These are phyloP conservation scores for Caenorhabditis wallacei DNA, from an alignment of 2,888 invertebrate species.

Conservation along the genomic window DNA sequence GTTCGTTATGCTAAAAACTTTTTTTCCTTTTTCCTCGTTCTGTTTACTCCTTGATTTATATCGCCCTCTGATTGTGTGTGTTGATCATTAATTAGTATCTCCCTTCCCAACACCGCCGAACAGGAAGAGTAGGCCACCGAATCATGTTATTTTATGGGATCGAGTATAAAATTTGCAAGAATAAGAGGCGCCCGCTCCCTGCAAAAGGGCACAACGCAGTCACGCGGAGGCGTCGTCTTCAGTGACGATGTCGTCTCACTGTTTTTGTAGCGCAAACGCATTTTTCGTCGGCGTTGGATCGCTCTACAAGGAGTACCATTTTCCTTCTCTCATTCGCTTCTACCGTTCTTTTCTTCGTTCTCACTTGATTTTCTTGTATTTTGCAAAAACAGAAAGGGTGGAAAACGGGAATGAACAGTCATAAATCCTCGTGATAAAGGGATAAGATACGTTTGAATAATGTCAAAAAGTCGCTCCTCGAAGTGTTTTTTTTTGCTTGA, in stretches of 20 bases:
- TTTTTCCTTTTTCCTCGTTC: not conserved
- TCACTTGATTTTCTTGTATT: slow-evolving; percentile 24
- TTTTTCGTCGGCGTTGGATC: slow-evolving; percentile 6
- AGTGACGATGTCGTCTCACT: slow-evolving; percentile 6
- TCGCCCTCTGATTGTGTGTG: not conserved
- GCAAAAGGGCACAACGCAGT: slow-evolving; percentile 24
- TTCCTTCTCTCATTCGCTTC: not conserved
- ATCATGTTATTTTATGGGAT: slow-evolving; percentile 25
- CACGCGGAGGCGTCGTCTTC: slow-evolving; percentile 27
- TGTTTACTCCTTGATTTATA: slow-evolving; percentile 26
- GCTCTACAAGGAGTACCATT: slow-evolving; percentile 26
- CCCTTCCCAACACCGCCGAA: not conserved
- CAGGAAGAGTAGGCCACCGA: slow-evolving; percentile 8
- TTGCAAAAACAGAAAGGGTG: slow-evolving; percentile 31
- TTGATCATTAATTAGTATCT: slow-evolving; percentile 23
- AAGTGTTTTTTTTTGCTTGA: slow-evolving; percentile 16
- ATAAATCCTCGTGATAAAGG: slow-evolving; percentile 33
- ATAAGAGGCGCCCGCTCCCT: not conserved
- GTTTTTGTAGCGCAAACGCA: slow-evolving; percentile 19
- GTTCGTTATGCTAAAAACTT: slow-evolving; percentile 28
- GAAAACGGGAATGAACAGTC: not conserved
- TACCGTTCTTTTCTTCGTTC: slow-evolving; percentile 5
- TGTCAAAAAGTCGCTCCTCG: slow-evolving; percentile 21
- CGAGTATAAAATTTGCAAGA: slow-evolving; percentile 25
- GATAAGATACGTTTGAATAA: slow-evolving; percentile 16